Conservation (phyloP, 2,888 invertebrate genomes). For the Neocrepidodera transversa region DNA sequence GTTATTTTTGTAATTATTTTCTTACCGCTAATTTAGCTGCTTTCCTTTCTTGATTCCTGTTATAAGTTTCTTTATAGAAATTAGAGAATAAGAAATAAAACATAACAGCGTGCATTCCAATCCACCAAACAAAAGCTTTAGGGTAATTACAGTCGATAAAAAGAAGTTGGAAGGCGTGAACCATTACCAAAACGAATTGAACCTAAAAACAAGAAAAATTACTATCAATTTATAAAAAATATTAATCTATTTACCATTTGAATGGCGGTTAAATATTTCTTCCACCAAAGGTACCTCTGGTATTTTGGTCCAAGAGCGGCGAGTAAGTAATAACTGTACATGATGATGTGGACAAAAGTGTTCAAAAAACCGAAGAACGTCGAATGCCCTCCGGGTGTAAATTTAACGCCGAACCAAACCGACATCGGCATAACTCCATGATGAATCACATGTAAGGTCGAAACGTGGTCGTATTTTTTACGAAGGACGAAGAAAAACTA, state of each 20-base stretch:
- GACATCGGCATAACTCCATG: conserved; percentile 97
- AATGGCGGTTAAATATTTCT: conserved; percentile 87
- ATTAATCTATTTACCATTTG: conserved; percentile 75
- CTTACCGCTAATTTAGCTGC: conserved; percentile 27
- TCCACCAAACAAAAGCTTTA: conserved; percentile 87
- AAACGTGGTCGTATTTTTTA: conserved; percentile 93
- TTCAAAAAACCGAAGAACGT: conserved; percentile 94
- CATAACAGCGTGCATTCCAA: conserved; percentile 89
- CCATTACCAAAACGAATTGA: conserved; percentile 87
- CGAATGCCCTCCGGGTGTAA: conserved; percentile 82
- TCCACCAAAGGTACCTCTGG: conserved; percentile 94
- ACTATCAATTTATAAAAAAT: neutral
- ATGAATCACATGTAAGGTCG: conserved; percentile 93
- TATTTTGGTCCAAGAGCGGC: conserved; percentile 88
- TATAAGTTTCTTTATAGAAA: conserved; percentile 85
- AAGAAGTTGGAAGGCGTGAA: conserved; percentile 88
- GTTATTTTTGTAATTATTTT: too few relatives aligned
- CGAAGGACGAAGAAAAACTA: conserved; percentile 90
- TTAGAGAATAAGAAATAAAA: conserved; percentile 92
- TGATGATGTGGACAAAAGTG: conserved; percentile 93
- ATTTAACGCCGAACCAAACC: conserved; percentile 75
- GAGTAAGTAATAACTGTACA: conserved; percentile 92
- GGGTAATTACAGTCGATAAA: conserved; percentile 92
- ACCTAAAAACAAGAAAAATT: conserved; percentile 61
- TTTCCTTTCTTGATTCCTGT: conserved; percentile 56